Evolutionary conservation across 2,888 invertebrate genomes (phyloP).

Genomic region (Elmis aenea): DNA sequence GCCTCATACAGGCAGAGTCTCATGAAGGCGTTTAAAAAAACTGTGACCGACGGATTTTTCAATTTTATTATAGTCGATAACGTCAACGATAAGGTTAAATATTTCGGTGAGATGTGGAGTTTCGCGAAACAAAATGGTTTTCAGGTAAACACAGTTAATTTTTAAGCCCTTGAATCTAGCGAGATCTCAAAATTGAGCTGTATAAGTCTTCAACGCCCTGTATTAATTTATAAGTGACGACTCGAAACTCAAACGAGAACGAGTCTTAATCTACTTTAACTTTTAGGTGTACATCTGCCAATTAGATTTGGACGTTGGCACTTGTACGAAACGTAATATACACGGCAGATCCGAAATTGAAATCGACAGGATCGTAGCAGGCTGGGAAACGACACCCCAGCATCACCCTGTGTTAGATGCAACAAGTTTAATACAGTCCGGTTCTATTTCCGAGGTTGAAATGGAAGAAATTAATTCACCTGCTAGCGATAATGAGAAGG

Average conservation of each 20-base stretch:
- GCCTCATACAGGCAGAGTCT: conserved; percentile 75
- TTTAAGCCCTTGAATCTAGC: conserved; percentile 1
- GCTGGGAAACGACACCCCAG: conserved; percentile 75
- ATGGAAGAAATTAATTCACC: conserved; percentile 60
- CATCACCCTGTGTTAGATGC: conserved; percentile 79
- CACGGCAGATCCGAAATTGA: conserved; percentile 77
- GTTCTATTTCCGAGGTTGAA: conserved; percentile 76
- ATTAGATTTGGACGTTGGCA: conserved; percentile 72
- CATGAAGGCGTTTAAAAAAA: conserved; percentile 85
- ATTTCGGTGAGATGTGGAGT: conserved; percentile 85
- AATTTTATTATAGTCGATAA: conserved; percentile 91
- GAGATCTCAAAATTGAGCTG: no score
- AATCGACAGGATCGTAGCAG: conserved; percentile 64
- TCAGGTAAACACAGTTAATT: conserved; percentile 64
- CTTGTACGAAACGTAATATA: conserved; percentile 77
- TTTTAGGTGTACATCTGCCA: conserved; percentile 85
- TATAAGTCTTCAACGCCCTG: no score
- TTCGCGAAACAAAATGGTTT: conserved; percentile 80
- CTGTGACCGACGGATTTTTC: conserved; percentile 84
- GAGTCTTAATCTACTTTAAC: conserved; percentile 4
- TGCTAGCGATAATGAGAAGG: conserved; percentile 47
- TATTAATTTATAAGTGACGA: no score
- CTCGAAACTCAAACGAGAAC: no score
- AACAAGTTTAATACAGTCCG: conserved; percentile 76
- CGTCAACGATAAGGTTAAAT: conserved; percentile 74